Evolutionary conservation across 2,797 vertebrate species (phyloP).

Genomic region (Epinephelus malabaricus): DNA sequence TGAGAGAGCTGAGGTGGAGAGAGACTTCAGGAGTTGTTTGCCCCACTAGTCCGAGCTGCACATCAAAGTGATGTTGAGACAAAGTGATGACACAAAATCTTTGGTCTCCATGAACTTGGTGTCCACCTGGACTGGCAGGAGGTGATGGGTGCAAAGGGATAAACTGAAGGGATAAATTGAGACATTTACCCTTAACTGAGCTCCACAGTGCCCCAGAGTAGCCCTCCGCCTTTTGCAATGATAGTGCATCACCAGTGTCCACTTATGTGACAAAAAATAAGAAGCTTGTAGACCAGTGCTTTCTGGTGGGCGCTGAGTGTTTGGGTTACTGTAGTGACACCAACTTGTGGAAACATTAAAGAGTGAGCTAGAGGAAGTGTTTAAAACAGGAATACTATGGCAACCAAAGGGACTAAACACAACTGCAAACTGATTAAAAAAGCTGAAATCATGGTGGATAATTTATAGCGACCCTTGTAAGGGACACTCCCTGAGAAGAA

Average conservation of each 20-base stretch:
- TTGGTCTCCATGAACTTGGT: conserved; percentile 58
- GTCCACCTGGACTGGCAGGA: conserved; percentile 56
- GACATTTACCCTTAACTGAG: conserved; percentile 58
- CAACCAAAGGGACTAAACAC: conserved; percentile 24
- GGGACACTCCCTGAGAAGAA: conserved; percentile 67
- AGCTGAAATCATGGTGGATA: conserved; percentile 24
- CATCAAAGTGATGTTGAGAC: conserved; percentile 75
- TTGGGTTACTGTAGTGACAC: not conserved
- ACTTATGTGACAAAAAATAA: conserved; percentile 6
- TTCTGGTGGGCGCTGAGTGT: not conserved
- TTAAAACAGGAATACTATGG: conserved; percentile 24
- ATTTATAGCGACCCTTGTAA: conserved; percentile 42
- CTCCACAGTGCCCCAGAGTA: conserved; percentile 6
- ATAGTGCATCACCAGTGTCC: conserved; percentile 2
- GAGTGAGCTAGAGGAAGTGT: not conserved
- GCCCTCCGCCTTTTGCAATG: not conserved
- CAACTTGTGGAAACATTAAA: conserved; percentile 20
- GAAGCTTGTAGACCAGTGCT: not conserved
- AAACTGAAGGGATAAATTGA: conserved; percentile 39
- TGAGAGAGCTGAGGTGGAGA: conserved; percentile 8
- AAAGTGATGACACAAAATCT: conserved; percentile 72
- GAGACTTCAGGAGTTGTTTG: conserved; percentile 42
- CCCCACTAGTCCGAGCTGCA: conserved; percentile 47
- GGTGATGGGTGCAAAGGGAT: conserved; percentile 52
- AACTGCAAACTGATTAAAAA: conserved; percentile 19